These are phyloP conservation scores for Luperina nickerlii DNA, from an alignment of 2,888 invertebrate genomes.

Conservation along the genomic window DNA sequence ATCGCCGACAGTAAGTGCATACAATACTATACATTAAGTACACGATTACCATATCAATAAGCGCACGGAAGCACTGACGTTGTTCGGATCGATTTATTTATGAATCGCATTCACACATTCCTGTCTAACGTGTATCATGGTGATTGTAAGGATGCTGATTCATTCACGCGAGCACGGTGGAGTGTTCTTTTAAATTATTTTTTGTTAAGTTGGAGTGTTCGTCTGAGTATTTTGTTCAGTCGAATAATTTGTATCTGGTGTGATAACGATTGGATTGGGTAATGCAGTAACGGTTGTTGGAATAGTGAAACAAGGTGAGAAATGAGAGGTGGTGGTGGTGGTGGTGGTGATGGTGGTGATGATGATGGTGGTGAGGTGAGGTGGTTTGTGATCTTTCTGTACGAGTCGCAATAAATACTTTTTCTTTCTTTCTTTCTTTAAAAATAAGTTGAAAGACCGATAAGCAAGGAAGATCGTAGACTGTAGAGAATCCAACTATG, in stretches of 20 bases:
- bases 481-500: not conserved
- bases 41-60: slow-evolving; percentile 71
- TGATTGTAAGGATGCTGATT: slow-evolving; percentile 51
- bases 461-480: not conserved
- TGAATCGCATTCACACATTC: slow-evolving; percentile 73
- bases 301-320: not conserved
- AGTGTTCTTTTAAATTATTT: not conserved
- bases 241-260: not conserved
- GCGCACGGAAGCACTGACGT: slow-evolving; percentile 69
- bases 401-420: too few relatives aligned
- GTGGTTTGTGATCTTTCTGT: too few relatives aligned
- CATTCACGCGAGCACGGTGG: slow-evolving; percentile 31
- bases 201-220: not conserved
- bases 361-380: too few relatives aligned
- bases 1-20: slow-evolving; percentile 30
- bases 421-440: too few relatives aligned
- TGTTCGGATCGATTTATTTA: slow-evolving; percentile 71
- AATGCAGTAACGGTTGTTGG: not conserved
- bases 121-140: slow-evolving; percentile 66
- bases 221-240: not conserved
- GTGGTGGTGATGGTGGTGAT: too few relatives aligned
- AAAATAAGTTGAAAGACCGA: not conserved
- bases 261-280: not conserved
- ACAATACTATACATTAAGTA: slow-evolving; percentile 58
- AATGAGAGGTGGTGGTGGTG: too few relatives aligned